A percentile compares a stretch with the other conserved stretches of the same genome.
phyloP scores from a whole-genome alignment of 2,113 vertebrate genomes.

The Chinchilla lanigera region DNA sequence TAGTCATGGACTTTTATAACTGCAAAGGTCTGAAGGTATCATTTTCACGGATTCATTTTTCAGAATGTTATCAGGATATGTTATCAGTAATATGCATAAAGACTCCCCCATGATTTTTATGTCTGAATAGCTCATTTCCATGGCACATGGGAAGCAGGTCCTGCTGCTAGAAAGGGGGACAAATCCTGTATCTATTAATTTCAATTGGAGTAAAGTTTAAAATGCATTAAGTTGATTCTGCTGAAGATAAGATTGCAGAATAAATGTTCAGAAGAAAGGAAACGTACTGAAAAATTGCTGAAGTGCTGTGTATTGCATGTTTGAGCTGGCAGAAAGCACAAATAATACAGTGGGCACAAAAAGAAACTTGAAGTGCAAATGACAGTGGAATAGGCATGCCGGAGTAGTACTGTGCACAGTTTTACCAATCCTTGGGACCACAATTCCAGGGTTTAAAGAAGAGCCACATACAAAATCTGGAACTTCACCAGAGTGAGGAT shows the following conservation, averaged over 20 bases:
- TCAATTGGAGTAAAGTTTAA: background rate
- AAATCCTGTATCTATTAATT: background rate
- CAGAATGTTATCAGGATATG: too few species aligned
- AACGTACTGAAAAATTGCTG: background rate
- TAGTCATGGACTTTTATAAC: background rate
- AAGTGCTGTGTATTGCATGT: background rate
- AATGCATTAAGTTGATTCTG: background rate
- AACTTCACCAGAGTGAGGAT: background rate
- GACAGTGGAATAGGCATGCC: background rate
- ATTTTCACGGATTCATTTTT: slow-evolving; percentile 16
- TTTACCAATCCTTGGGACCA: background rate
- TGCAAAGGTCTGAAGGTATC: background rate
- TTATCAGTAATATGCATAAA: too few species aligned
- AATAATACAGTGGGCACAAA: background rate
- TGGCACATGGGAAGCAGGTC: background rate
- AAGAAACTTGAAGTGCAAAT: background rate
- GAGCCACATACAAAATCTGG: background rate
- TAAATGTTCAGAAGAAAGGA: slow-evolving; percentile 16
- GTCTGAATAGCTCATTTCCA: too few species aligned
- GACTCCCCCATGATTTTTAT: too few species aligned
- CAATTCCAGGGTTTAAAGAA: background rate
- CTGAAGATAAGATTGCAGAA: background rate
- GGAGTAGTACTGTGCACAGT: background rate
- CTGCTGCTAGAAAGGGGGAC: background rate
- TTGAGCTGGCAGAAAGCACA: background rate